These are phyloP conservation scores for Silurus asotus DNA, from an alignment of 2,113 vertebrate species.

Conservation along the genomic window DNA sequence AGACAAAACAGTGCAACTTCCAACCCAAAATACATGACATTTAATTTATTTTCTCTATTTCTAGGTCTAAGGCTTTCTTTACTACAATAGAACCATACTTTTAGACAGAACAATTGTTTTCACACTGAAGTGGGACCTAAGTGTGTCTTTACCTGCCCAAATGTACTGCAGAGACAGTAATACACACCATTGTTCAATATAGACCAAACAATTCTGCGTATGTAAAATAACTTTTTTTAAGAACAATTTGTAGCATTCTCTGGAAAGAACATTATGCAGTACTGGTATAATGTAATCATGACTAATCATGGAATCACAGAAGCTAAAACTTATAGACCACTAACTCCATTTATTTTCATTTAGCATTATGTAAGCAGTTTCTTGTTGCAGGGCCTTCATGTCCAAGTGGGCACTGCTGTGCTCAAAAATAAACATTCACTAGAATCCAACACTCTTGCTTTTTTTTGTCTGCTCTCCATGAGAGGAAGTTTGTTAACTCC, in stretches of 20 bases:
- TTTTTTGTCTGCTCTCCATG: slow-evolving; percentile 21
- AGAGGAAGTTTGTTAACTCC: slow-evolving; percentile 62
- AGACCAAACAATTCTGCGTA: background rate
- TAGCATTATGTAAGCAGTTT: background rate
- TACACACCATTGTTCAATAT: background rate
- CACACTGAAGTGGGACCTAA: no score
- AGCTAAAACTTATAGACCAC: background rate
- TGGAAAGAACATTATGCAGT: background rate
- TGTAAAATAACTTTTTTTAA: background rate
- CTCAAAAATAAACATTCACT: slow-evolving; percentile 12
- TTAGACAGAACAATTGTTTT: background rate
- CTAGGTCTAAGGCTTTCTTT: background rate
- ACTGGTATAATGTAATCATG: background rate
- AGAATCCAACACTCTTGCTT: background rate
- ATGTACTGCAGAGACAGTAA: background rate
- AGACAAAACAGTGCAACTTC: background rate
- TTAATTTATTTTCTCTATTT: background rate
- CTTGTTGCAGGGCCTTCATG: background rate
- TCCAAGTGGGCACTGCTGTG: background rate
- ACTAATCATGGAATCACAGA: background rate
- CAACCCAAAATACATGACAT: background rate
- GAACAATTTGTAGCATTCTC: background rate
- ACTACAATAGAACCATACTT: background rate
- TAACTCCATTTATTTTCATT: background rate
- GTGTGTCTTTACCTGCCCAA: background rate